Base-by-base conservation (phyloP, 2,797 vertebrate genomes). In the Epinephelus coioides region DNA sequence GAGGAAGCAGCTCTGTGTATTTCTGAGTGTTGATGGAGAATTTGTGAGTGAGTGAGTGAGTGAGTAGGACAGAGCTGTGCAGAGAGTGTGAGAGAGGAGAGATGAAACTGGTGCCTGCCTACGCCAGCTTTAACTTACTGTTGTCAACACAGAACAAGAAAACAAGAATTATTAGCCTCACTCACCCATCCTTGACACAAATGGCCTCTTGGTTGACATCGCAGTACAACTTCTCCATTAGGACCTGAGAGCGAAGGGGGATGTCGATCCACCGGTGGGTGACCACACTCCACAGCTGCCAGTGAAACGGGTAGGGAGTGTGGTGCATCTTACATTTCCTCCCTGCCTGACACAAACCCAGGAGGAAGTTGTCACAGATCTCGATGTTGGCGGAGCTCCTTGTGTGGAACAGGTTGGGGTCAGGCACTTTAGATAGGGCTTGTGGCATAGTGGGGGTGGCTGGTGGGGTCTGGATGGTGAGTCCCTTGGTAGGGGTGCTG, bases 301-400 rank as follows among this genome's bases (percentile, higher is more conserved):
- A 94, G 88, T 93, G 88, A 63, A 89, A 94, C 2, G 93, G 93
- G 55, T 82, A 85, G 1, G 81, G 87, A 2, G 91, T 93, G 88
- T 94, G 93, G 78, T 94, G 93, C 89, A 78, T 69, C 53, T 54
- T n/a, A 40, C 93, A 92, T 14, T 11, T 65, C 0, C 5, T 8
- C 21, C 81, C 84, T 0, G 17, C 43, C 0, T 0, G 13, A 67
- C 90, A 93, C 46, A 10, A 0, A 19, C 55, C 54, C 5, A 92
- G 34, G 7, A 94, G 91, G 76, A 94, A 93, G 11, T 25, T 7
- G 57, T 93, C 91, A 4, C 93, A 94, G 83, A 94, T 88, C 18
- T 49, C 10, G 51, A 86, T 1, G 25, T 87, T 17, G 0, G 49
- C 1, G 17, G 11, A 23, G 55, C 1, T 50, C 60, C 25, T 81